Evolutionary conservation across 2,113 vertebrate genomes (phyloP).

Genomic region (Sinocyclocheilus anophthalmus): DNA sequence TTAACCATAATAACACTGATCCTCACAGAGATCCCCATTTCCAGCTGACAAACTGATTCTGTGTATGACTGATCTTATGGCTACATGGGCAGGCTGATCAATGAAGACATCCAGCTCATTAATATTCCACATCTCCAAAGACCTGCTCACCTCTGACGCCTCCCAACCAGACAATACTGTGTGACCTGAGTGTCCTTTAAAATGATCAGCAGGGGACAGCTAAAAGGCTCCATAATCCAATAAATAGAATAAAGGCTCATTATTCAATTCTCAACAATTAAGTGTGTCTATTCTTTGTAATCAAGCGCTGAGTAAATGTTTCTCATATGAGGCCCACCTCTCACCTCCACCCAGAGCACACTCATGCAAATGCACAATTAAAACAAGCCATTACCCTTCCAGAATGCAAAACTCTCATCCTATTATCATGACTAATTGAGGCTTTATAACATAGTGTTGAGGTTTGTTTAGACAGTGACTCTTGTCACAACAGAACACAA

Average conservation of each 20-base stretch:
- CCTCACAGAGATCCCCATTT: not conserved
- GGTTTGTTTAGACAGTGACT: slow-evolving; percentile 17
- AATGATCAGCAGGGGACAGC: not conserved
- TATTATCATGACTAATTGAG: slow-evolving; percentile 35
- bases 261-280: slow-evolving; percentile 36
- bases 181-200: not conserved
- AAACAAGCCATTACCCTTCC: slow-evolving; percentile 43
- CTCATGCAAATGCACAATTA: slow-evolving; percentile 48
- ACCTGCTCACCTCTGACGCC: not conserved
- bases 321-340: slow-evolving; percentile 25
- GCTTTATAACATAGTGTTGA: slow-evolving; percentile 5
- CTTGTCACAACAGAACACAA: slow-evolving; percentile 30
- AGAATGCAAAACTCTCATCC: slow-evolving; percentile 25
- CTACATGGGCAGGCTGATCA: slow-evolving; percentile 8
- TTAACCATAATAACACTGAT: not conserved
- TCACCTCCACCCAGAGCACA: slow-evolving; percentile 27
- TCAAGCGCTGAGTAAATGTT: slow-evolving; percentile 22
- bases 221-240: not conserved
- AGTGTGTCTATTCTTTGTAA: slow-evolving; percentile 29
- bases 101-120: slow-evolving; percentile 16
- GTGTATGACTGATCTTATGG: not conserved
- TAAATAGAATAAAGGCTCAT: slow-evolving; percentile 8
- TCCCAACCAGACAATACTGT: not conserved
- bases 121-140: slow-evolving; percentile 14
- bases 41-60: not conserved